Conservation (phyloP, 2,797 vertebrate genomes). For the Garrulus glandarius region DNA sequence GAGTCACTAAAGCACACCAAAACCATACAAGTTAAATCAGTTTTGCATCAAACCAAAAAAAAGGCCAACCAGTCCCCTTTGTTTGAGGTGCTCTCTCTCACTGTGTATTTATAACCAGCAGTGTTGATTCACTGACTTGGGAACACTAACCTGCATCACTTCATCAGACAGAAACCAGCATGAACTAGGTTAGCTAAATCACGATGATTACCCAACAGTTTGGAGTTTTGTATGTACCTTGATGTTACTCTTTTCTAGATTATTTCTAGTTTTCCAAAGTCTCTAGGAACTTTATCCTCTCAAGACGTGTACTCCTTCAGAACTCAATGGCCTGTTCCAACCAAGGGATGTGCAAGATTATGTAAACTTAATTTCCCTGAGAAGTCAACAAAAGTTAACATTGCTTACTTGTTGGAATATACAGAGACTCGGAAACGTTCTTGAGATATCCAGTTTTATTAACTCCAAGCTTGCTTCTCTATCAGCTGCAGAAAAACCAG, state of each 20-base stretch:
- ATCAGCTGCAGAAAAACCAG: conserved; percentile 83
- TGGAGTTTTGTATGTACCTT: neutral
- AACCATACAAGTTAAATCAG: neutral
- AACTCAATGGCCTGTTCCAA: neutral
- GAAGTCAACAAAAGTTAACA: neutral
- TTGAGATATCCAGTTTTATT: conserved; percentile 96
- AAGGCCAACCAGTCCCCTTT: neutral
- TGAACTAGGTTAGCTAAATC: neutral
- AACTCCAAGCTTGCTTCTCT: conserved; percentile 93
- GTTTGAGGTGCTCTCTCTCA: neutral
- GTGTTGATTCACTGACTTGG: neutral
- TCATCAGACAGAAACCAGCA: neutral
- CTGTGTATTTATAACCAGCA: neutral
- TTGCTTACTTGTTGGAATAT: conserved; percentile 91
- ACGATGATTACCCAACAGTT: neutral
- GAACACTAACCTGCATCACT: neutral
- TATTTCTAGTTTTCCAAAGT: neutral
- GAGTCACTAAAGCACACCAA: neutral
- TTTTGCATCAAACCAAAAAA: neutral
- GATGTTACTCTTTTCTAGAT: neutral
- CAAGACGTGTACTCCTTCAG: neutral
- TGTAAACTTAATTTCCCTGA: neutral
- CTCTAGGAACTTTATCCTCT: neutral
- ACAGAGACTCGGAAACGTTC: conserved; percentile 92
- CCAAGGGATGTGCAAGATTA: neutral